Base-by-base conservation (phyloP, 2,888 invertebrate species). In the Melanchra persicariae region DNA sequence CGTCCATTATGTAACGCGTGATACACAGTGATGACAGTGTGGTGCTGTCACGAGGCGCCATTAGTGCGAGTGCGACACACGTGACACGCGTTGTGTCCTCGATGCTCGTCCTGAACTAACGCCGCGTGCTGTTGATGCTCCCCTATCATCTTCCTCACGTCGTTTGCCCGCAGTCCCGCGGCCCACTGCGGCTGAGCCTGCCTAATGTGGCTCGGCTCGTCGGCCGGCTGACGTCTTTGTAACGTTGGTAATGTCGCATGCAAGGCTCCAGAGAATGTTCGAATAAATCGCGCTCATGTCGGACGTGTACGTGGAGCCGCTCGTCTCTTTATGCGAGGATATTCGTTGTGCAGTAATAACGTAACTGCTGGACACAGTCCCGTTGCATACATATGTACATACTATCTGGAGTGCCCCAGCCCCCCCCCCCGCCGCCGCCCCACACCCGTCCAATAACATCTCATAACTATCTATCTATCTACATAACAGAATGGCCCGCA, bases 61-160 rank as follows among this genome's bases (percentile, higher is more conserved):
- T 45, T n/a, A 34, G 52, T 52, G 59, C 57, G 58, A 15, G n/a
- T n/a, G n/a, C n/a, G n/a, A n/a, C n/a, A n/a, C n/a, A n/a, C n/a
- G n/a, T n/a, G 30, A 34, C 51, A 17, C 34, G 58, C 67, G n/a
- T 24, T 30, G 60, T 59, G 59, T 37, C 19, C 58, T 45, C 40
- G 40, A 12, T 40, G 40, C 40, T 40, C 64, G 30, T 57, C 52
- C 58, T 34, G n/a, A 26, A 66, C 59, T 59, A 66, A 37, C 66
- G 49, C 55, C 47, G 24, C 9, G 45, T 74, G 47, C 74, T 59
- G 58, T 24, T 40, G 30, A 74, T 59, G 64, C 30, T 40, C 30
- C 59, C 7, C 49, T 51, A 45, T 58, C 74, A 52, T 64, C 51
- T 9, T 30, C 30, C 12, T 43, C 40, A 4, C 15, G 57, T 63